These are phyloP conservation scores for Drosophila ustulata DNA, from an alignment of 2,888 invertebrate species.

Conservation along the genomic window DNA sequence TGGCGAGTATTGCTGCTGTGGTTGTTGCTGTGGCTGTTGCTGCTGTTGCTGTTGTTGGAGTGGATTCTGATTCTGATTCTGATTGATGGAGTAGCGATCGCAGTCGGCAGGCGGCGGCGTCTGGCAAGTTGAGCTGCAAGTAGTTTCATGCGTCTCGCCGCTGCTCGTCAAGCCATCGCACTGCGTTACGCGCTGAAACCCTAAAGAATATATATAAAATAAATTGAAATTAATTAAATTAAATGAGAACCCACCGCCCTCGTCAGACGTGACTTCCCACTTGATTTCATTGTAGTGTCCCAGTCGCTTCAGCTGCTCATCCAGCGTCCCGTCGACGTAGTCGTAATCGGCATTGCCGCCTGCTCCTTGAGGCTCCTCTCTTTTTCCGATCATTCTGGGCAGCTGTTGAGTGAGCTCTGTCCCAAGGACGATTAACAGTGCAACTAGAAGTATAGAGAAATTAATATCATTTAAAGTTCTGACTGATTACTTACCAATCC, in stretches of 20 bases:
- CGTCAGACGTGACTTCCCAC: conserved; percentile 2
- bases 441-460: conserved; percentile 30
- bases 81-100: conserved; percentile 19
- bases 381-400: conserved; percentile 33
- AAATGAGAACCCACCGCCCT: conserved; percentile 7
- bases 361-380: background rate
- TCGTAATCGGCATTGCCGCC: conserved; percentile 1
- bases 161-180: background rate
- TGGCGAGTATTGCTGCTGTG: background rate
- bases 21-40: background rate
- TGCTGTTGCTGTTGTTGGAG: conserved; percentile 21
- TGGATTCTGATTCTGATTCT: background rate
- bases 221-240: background rate
- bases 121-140: conserved; percentile 14
- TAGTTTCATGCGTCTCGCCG: background rate
- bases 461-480: background rate
- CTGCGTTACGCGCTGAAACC: conserved; percentile 1
- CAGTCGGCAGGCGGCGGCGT: conserved; percentile 3
- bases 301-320: conserved; percentile 17
- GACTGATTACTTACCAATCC: conserved; percentile 63
- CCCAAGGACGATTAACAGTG: conserved; percentile 36
- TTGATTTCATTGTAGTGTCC: conserved; percentile 6
- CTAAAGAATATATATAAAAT: background rate
- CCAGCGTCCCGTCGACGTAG: conserved; percentile 1
- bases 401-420: conserved; percentile 27